Evolutionary conservation across 2,888 invertebrate species (phyloP), one percentile per base, ranked within the genome.

Genomic region (Eristalis pertinax): DNA sequence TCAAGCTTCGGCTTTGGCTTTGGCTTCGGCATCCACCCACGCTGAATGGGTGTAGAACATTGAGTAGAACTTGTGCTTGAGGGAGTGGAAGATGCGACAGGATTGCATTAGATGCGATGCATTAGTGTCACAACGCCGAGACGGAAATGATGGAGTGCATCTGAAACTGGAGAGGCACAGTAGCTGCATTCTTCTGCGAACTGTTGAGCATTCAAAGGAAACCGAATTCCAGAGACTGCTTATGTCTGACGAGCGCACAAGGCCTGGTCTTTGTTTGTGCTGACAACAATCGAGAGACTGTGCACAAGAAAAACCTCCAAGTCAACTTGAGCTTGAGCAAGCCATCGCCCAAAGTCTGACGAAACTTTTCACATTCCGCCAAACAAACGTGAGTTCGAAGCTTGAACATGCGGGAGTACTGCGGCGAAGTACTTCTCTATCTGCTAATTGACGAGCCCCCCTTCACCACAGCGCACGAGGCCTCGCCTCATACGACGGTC

Each of bases 11-110:
- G 35, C 32, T 50, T 19, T 8, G 1, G 64, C 74, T 56, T 65
- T n/a, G 22, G 24, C 32, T 50, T 19, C 2, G 26, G 26, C 19
- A 19, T 56, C 64, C 74, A 64, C 74, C 74, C 64, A 74, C 74
- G 64, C 74, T 24, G 32, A 11, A 15, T 19, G 15, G 22, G 8
- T 11, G 8, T 32, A 70, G 35, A 50, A 50, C 32, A 10, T 32
- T 32, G 32, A 8, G 8, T 19, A 50, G 50, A 50, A 43, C 4
- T 74, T 74, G 64, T 74, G 65, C 41, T 24, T 4, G 24, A 19
- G 65, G 56, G 38, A 32, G 64, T 56, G 32, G 22, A 29, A 56
- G 74, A 19, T 65, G 65, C 56, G 56, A 8, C 35, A 50, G 43
- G 63, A 43, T 63, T 26, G 10, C n/a, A 8, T 41, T n/a, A 29